These are phyloP conservation scores for Globia sparganii DNA, from an alignment of 2,888 invertebrate species.

Conservation along the genomic window DNA sequence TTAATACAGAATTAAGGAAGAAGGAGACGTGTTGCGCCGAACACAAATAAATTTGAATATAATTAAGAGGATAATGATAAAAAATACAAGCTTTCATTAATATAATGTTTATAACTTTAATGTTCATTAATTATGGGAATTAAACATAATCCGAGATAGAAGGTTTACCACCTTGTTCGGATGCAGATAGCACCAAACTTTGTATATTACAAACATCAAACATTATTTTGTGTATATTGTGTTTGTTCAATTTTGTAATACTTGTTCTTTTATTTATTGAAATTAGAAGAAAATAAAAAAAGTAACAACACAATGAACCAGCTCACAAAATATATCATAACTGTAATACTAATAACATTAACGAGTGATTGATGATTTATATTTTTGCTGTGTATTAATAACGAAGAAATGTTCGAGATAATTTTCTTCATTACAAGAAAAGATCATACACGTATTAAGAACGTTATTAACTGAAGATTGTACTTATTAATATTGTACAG, in stretches of 20 bases:
- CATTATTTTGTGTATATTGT: too few species aligned
- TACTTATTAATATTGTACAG: neutral
- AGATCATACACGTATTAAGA: neutral
- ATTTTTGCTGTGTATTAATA: neutral
- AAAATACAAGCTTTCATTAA: neutral
- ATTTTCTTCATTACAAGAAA: constrained; percentile 1
- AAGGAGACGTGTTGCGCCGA: neutral
- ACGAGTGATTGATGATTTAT: neutral
- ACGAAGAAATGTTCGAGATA: neutral
- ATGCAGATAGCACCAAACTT: too few species aligned
- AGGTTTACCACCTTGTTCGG: too few species aligned
- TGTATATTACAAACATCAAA: too few species aligned
- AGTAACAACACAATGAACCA: neutral
- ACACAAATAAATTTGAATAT: neutral
- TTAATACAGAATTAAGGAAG: neutral
- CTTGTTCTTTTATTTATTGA: too few species aligned
- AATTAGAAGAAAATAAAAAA: neutral
- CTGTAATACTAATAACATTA: neutral
- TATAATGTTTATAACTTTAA: too few species aligned
- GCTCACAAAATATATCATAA: neutral
- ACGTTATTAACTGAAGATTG: neutral
- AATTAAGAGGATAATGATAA: neutral
- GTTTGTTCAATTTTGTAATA: too few species aligned
- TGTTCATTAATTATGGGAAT: too few species aligned
- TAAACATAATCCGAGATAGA: too few species aligned